Evolutionary conservation across 1,140 invertebrate species (phyloP).

Genomic region (Leptopilina clavipes): DNA sequence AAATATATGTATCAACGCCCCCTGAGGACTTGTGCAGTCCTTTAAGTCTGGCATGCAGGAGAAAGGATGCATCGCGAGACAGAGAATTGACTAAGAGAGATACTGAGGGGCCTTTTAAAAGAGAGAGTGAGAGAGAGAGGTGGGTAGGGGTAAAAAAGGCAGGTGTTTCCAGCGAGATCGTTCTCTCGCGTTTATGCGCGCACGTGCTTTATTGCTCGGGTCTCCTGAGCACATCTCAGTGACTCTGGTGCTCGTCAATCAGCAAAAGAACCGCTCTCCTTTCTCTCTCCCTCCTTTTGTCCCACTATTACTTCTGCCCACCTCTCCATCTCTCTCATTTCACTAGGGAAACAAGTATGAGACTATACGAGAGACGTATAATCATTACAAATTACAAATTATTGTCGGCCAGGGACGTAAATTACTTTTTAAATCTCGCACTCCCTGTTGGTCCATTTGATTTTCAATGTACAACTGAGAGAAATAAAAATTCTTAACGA

Average conservation of each 20-base stretch:
- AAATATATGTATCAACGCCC: constrained; percentile 58
- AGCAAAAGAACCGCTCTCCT: constrained; percentile 60
- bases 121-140: too few relatives aligned
- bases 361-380: constrained; percentile 15
- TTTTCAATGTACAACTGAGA: not conserved
- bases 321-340: constrained; percentile 39
- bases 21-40: constrained; percentile 41
- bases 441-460: not conserved
- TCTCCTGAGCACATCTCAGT: constrained; percentile 64
- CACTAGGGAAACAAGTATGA: not conserved
- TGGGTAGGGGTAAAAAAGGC: constrained; percentile 55
- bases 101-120: constrained; percentile 14
- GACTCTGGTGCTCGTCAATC: constrained; percentile 72
- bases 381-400: constrained; percentile 34
- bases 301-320: constrained; percentile 26
- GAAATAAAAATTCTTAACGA: not conserved
- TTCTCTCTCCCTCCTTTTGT: constrained; percentile 43
- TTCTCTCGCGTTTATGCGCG: constrained; percentile 69
- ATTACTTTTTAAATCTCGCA: constrained; percentile 21
- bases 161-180: constrained; percentile 66
- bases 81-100: constrained; percentile 49
- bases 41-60: constrained; percentile 43
- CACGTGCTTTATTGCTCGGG: constrained; percentile 70
- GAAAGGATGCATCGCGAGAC: constrained; percentile 28
- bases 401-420: constrained; percentile 6